phyloP scores from a whole-genome alignment of 2,113 vertebrate species.

The Corapipo altera region DNA sequence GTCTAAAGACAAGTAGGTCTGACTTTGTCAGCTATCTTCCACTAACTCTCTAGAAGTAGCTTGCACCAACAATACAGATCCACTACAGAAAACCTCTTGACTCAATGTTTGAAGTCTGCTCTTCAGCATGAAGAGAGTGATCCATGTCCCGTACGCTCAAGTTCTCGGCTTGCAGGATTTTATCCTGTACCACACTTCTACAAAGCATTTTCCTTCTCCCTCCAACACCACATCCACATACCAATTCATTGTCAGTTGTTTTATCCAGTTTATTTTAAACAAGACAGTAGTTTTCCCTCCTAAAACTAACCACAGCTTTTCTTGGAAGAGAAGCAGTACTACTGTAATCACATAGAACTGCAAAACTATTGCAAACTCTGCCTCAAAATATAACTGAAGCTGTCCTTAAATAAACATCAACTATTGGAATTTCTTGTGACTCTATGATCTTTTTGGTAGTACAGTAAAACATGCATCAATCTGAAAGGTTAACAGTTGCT shows the following conservation, averaged over 20 bases:
- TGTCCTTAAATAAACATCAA: background rate
- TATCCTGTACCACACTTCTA: background rate
- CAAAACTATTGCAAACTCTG: background rate
- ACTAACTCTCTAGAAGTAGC: background rate
- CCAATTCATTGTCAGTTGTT: background rate
- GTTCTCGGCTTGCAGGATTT: background rate
- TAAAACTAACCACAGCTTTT: background rate
- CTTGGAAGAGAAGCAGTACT: background rate
- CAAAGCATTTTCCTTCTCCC: background rate
- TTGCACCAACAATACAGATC: background rate
- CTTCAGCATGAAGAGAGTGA: background rate
- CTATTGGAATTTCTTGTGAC: background rate
- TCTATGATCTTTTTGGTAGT: background rate
- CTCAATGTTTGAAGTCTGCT: background rate
- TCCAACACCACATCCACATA: background rate
- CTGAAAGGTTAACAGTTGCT: background rate
- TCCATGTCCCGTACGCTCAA: accelerated
- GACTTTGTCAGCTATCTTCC: background rate
- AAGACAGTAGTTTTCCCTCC: background rate
- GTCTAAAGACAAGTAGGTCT: background rate
- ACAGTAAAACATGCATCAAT: background rate
- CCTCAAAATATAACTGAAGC: background rate
- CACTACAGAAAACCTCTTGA: background rate
- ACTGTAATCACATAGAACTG: background rate
- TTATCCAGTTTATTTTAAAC: background rate